These are phyloP conservation scores for Mylabris sibirica DNA, from an alignment of 2,888 invertebrate genomes.

Conservation along the genomic window DNA sequence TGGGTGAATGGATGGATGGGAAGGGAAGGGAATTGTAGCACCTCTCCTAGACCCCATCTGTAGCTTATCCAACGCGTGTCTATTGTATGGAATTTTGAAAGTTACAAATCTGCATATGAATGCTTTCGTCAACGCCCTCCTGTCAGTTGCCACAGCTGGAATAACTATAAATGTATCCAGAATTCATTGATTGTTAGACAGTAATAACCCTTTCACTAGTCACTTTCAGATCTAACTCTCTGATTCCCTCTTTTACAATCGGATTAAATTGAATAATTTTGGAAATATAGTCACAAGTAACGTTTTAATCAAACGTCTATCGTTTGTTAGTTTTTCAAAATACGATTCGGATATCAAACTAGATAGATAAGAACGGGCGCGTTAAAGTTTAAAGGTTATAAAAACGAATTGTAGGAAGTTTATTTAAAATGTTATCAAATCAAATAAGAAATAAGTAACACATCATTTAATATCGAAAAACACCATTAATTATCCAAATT, in stretches of 20 bases:
- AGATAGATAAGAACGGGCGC: neutral
- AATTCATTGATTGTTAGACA: slow-evolving; percentile 6
- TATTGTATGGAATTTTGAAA: slow-evolving; percentile 25
- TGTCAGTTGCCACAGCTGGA: slow-evolving; percentile 36
- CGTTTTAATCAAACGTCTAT: neutral
- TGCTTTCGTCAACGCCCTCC: slow-evolving; percentile 37
- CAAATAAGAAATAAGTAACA: neutral
- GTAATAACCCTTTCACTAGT: slow-evolving; percentile 13
- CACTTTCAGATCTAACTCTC: neutral
- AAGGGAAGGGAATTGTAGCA: neutral
- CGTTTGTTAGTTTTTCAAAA: neutral
- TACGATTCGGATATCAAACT: neutral
- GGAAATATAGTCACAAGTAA: neutral
- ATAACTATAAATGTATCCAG: slow-evolving; percentile 9
- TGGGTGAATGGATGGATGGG: too few relatives aligned
- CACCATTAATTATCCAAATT: neutral
- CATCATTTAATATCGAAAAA: neutral
- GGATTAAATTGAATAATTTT: neutral
- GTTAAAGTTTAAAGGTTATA: slow-evolving; percentile 14
- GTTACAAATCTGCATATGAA: slow-evolving; percentile 43
- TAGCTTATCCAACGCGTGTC: slow-evolving; percentile 31
- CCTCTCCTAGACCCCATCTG: slow-evolving; percentile 23
- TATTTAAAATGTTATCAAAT: neutral
- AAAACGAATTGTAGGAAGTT: slow-evolving; percentile 10
- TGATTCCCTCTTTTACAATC: neutral